phyloP scores from a whole-genome alignment of 2,113 vertebrate genomes.

The Potamarius usumacintae region DNA sequence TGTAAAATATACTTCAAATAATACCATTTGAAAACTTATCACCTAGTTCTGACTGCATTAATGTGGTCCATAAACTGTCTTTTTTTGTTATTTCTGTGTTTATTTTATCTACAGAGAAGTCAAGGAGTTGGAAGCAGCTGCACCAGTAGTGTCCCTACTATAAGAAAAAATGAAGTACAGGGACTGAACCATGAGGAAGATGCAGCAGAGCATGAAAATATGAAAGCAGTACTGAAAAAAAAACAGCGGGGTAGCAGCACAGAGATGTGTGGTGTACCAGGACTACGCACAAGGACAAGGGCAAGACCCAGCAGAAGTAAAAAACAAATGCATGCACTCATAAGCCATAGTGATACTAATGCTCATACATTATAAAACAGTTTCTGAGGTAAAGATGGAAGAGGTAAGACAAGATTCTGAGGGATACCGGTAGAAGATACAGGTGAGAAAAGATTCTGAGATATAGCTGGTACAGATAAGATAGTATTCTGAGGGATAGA shows the following conservation, averaged over 20 bases:
- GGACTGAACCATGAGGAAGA: constrained; percentile 85
- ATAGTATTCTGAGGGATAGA: background rate
- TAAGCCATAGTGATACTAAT: background rate
- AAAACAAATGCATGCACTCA: background rate
- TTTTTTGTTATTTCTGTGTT: background rate
- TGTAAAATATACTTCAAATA: background rate
- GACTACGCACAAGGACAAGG: constrained; percentile 80
- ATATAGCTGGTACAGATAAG: background rate
- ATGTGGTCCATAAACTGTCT: background rate
- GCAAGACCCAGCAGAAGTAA: constrained; percentile 78
- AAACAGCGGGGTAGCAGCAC: constrained; percentile 68
- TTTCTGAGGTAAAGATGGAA: background rate
- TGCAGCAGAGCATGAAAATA: constrained; percentile 85
- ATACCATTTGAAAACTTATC: background rate
- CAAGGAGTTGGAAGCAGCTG: constrained; percentile 49
- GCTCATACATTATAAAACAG: background rate
- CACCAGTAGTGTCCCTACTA: constrained; percentile 50
- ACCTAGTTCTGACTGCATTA: background rate
- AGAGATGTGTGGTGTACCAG: constrained; percentile 64
- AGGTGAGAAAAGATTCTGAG: background rate
- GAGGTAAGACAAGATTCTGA: background rate
- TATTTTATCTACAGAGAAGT: background rate
- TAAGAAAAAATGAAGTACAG: constrained; percentile 71
- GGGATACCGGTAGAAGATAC: background rate
- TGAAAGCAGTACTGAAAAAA: constrained; percentile 89